Conservation (phyloP, 1,140 invertebrate genomes). For the Danaus melanippus region DNA sequence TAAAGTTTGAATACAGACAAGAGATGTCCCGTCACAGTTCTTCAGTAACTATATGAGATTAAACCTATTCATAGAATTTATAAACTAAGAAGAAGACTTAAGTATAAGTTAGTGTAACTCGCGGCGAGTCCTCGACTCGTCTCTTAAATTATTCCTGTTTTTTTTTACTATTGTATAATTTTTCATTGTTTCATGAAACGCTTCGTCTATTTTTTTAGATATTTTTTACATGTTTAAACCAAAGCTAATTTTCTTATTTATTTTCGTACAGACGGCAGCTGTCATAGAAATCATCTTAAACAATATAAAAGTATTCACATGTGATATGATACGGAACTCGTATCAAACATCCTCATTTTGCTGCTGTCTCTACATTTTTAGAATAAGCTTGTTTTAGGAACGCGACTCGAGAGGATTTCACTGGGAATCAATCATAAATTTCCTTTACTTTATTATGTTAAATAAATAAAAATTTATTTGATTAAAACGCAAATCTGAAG, state of each 20-base stretch:
- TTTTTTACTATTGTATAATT: slow-evolving; percentile 16
- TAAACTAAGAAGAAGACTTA: slow-evolving; percentile 5
- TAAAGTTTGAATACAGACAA: too few relatives aligned
- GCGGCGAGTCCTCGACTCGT: slow-evolving; percentile 3
- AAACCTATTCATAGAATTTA: neutral
- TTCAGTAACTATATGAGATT: too few relatives aligned
- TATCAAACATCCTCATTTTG: too few relatives aligned
- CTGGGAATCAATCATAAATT: too few relatives aligned
- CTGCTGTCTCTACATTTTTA: too few relatives aligned
- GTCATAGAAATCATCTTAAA: neutral
- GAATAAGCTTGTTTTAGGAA: too few relatives aligned
- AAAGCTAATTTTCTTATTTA: slow-evolving; percentile 50
- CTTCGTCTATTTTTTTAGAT: slow-evolving; percentile 9
- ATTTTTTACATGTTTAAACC: slow-evolving; percentile 39
- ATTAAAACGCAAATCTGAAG: too few relatives aligned
- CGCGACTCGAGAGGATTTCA: too few relatives aligned
- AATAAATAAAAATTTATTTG: too few relatives aligned
- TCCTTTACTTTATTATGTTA: too few relatives aligned
- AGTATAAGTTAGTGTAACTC: slow-evolving; percentile 7
- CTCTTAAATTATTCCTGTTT: slow-evolving; percentile 12
- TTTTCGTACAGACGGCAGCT: slow-evolving; percentile 19
- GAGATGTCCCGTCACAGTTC: too few relatives aligned
- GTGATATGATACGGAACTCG: neutral
- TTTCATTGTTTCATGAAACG: slow-evolving; percentile 9
- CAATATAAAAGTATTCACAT: slow-evolving; percentile 2